phyloP scores from a whole-genome alignment of 2,113 vertebrate genomes.

The Bujurquina vittata region DNA sequence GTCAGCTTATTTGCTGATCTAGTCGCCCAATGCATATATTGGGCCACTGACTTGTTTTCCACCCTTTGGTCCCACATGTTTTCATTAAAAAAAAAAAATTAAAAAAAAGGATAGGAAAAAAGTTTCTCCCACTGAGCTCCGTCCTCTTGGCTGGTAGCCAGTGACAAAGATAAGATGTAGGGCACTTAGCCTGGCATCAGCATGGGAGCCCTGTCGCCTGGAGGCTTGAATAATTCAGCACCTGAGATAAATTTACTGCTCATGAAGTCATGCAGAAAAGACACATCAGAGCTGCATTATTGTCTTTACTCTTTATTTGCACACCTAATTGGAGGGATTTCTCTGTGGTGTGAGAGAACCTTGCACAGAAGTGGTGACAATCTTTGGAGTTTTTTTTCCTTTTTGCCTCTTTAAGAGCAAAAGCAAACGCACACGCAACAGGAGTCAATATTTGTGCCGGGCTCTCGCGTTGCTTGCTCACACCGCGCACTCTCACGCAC shows the following conservation, averaged over 20 bases:
- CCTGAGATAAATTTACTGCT: constrained; percentile 62
- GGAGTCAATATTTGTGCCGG: constrained; percentile 63
- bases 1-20: not conserved
- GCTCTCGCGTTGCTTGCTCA: not conserved
- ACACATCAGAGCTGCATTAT: constrained; percentile 30
- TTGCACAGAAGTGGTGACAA: not conserved
- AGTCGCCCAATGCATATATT: not conserved
- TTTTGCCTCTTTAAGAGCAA: not conserved
- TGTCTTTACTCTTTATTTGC: constrained; percentile 11
- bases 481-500: not conserved
- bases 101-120: not conserved
- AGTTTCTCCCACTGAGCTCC: not conserved
- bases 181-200: constrained; percentile 45
- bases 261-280: constrained; percentile 38
- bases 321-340: constrained; percentile 2
- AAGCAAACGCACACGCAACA: constrained; percentile 22
- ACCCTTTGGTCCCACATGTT: constrained; percentile 9
- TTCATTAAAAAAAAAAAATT: accelerated
- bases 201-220: constrained; percentile 50
- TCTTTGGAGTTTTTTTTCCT: not conserved
- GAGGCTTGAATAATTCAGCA: constrained; percentile 66
- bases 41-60: constrained; percentile 27
- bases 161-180: constrained; percentile 55
- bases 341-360: not conserved
- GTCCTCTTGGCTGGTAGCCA: constrained; percentile 42